Conservation (phyloP, 2,888 invertebrate species). For the Lasioglossum vierecki region DNA sequence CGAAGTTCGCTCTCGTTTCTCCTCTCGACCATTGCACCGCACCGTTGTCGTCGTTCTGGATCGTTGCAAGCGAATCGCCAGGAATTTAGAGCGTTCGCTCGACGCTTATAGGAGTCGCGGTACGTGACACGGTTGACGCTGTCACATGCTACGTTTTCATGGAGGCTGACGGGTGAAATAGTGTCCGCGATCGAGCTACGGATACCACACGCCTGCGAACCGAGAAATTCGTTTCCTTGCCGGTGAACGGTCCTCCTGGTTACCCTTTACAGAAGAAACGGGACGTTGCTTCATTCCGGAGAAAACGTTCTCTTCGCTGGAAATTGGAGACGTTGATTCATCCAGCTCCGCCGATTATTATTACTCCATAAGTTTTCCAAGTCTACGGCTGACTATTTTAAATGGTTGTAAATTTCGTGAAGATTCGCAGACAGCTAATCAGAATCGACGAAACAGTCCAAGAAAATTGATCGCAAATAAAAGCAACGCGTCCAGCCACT, state of each 20-base stretch:
- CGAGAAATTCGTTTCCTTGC: background rate
- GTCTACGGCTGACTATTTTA: background rate
- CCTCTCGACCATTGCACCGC: background rate
- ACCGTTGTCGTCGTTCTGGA: background rate
- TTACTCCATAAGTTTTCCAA: too few species aligned
- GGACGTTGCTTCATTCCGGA: background rate
- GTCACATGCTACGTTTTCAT: slow-evolving; percentile 27
- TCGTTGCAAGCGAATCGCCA: slow-evolving; percentile 29
- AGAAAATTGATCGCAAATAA: background rate
- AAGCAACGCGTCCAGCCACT: background rate
- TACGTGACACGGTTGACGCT: slow-evolving; percentile 43
- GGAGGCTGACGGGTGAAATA: slow-evolving; percentile 18
- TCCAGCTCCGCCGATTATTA: too few species aligned
- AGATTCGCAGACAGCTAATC: background rate
- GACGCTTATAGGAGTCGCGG: slow-evolving; percentile 23
- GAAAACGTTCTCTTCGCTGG: background rate
- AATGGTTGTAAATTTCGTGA: background rate
- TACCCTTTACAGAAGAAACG: background rate
- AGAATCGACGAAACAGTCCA: background rate
- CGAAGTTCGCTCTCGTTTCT: slow-evolving; percentile 21
- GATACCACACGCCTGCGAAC: background rate
- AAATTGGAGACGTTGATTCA: background rate
- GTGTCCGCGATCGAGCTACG: background rate
- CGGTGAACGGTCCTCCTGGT: background rate
- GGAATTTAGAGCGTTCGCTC: slow-evolving; percentile 50